A percentile compares a stretch with the other conserved stretches of the same genome.
These are phyloP conservation scores for Cheilosia urbana DNA, from an alignment of 2,888 invertebrate species.

Conservation along the genomic window DNA sequence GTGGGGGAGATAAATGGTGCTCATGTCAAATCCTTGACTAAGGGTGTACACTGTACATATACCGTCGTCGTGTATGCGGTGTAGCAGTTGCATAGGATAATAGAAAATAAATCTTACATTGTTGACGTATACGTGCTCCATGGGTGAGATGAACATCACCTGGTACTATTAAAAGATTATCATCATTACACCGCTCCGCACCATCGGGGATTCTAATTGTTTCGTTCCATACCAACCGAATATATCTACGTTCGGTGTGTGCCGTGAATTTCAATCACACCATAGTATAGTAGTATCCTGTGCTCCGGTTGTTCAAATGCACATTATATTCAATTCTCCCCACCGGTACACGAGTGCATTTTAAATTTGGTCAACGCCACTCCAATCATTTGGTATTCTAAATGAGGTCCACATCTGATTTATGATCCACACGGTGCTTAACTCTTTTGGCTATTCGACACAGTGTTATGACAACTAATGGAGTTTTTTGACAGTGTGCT, in stretches of 20 bases:
- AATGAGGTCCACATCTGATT: constrained; percentile 74
- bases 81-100: constrained; percentile 65
- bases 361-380: constrained; percentile 67
- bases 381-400: constrained; percentile 70
- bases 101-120: constrained; percentile 75
- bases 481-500: constrained; percentile 60
- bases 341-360: constrained; percentile 53
- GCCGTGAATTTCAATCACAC: constrained; percentile 64
- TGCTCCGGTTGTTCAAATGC: constrained; percentile 56
- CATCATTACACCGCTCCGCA: constrained; percentile 61
- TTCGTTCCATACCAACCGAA: constrained; percentile 55
- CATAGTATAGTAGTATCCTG: constrained; percentile 17
- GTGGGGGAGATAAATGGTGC: constrained; percentile 62
- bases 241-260: constrained; percentile 14
- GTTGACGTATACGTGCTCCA: constrained; percentile 71
- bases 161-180: constrained; percentile 74
- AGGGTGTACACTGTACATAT: too few species aligned
- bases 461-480: constrained; percentile 70
- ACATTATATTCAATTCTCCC: constrained; percentile 17
- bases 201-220: constrained; percentile 64
- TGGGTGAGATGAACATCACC: constrained; percentile 70
- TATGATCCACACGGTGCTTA: constrained; percentile 47
- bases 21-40: constrained; percentile 55
- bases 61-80: constrained; percentile 36
- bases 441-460: constrained; percentile 26